Conservation (phyloP, 2,888 invertebrate species). For the Iselma pallidipennis region DNA sequence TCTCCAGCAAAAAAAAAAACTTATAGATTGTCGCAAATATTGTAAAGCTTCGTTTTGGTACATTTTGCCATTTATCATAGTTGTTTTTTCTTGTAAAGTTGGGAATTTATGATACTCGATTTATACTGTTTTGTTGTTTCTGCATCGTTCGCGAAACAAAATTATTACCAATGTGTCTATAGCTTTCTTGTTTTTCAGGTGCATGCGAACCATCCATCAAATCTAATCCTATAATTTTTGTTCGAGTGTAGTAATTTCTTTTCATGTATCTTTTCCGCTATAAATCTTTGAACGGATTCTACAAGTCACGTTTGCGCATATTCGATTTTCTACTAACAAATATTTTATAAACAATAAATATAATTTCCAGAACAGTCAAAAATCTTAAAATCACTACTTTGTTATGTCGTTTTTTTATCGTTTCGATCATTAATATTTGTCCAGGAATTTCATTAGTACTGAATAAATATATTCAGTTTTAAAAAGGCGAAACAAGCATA, state of each 20-base stretch:
- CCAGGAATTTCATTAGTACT: constrained; percentile 7
- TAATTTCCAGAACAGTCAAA: too few species aligned
- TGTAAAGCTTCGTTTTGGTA: neutral
- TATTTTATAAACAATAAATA: neutral
- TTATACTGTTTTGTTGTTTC: neutral
- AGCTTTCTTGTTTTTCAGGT: constrained; percentile 16
- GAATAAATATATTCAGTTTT: constrained; percentile 8
- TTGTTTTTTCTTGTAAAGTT: neutral
- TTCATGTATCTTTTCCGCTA: constrained; percentile 32
- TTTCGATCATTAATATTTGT: neutral
- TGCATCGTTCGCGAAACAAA: neutral
- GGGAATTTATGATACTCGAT: neutral
- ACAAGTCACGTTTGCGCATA: neutral
- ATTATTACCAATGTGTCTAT: constrained; percentile 2
- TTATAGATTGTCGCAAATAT: neutral
- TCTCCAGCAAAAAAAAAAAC: neutral
- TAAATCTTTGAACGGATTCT: constrained; percentile 18
- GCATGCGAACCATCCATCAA: constrained; percentile 32
- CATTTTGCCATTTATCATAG: neutral
- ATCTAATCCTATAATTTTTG: constrained; percentile 30
- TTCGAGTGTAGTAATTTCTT: constrained; percentile 32
- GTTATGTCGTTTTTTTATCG: neutral
- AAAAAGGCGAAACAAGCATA: neutral
- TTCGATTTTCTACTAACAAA: neutral
- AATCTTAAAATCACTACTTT: neutral